phyloP scores from a whole-genome alignment of 2,797 vertebrate species.

The Avahi laniger region DNA sequence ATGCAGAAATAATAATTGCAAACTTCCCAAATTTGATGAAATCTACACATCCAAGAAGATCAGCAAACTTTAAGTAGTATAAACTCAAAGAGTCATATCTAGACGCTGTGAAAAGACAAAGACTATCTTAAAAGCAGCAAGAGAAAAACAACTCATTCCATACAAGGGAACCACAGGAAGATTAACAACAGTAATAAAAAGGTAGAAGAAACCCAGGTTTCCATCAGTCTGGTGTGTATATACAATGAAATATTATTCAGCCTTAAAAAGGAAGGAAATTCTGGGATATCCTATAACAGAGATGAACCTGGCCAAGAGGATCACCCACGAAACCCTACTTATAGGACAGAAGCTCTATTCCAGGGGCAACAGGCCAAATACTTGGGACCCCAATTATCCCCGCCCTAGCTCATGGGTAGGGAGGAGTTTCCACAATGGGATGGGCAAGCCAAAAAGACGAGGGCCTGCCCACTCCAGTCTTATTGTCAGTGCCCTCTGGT shows the following conservation, averaged over 20 bases:
- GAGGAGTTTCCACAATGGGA: not conserved
- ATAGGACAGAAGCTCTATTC: not conserved
- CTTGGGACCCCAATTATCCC: not conserved
- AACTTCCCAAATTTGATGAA: not conserved
- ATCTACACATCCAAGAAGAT: not conserved
- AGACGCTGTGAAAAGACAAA: not conserved
- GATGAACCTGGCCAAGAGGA: not conserved
- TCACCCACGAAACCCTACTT: not conserved
- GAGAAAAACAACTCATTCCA: not conserved
- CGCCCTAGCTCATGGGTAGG: not conserved
- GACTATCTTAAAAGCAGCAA: not conserved
- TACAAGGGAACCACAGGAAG: not conserved
- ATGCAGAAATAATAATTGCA: not conserved
- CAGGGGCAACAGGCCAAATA: not conserved
- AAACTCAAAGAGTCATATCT: not conserved
- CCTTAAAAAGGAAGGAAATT: not conserved
- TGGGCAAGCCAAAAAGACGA: not conserved
- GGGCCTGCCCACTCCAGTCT: not conserved
- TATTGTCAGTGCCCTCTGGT: not conserved
- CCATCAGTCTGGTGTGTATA: not conserved
- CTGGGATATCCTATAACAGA: not conserved
- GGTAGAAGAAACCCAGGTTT: not conserved
- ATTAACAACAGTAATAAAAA: not conserved
- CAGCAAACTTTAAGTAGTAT: not conserved
- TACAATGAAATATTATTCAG: not conserved